Conservation (phyloP, 2,888 invertebrate species). For the Lutraria lutraria region DNA sequence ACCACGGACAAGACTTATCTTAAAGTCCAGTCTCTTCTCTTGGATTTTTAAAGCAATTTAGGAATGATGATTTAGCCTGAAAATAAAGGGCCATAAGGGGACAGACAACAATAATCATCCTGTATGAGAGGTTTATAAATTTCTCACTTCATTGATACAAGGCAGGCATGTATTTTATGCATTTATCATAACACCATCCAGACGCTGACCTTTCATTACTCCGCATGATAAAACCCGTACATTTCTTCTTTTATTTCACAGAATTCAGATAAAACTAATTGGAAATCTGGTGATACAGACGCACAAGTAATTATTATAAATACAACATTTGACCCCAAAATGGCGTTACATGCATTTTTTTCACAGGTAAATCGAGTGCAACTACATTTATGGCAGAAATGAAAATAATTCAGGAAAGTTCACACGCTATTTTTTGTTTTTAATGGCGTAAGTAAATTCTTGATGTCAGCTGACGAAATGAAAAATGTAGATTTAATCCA, state of each 20-base stretch:
- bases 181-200: background rate
- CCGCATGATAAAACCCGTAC: background rate
- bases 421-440: slow-evolving; percentile 24
- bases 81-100: background rate
- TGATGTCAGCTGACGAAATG: background rate
- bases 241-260: no score
- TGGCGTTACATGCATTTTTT: background rate
- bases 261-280: background rate
- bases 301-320: background rate
- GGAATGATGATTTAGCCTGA: background rate
- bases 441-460: background rate
- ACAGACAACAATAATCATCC: background rate
- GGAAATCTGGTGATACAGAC: background rate
- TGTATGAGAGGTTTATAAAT: background rate
- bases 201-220: background rate
- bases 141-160: background rate
- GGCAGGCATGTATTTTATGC: background rate
- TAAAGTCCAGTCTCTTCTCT: no score
- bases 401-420: slow-evolving; percentile 5
- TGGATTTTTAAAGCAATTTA: background rate
- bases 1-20: no score
- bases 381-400: background rate
- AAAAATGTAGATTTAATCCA: slow-evolving; percentile 16
- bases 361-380: slow-evolving; percentile 2
- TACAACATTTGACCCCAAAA: background rate